Base-by-base conservation (phyloP, 2,888 invertebrate species). In the Conchocele bisecta region DNA sequence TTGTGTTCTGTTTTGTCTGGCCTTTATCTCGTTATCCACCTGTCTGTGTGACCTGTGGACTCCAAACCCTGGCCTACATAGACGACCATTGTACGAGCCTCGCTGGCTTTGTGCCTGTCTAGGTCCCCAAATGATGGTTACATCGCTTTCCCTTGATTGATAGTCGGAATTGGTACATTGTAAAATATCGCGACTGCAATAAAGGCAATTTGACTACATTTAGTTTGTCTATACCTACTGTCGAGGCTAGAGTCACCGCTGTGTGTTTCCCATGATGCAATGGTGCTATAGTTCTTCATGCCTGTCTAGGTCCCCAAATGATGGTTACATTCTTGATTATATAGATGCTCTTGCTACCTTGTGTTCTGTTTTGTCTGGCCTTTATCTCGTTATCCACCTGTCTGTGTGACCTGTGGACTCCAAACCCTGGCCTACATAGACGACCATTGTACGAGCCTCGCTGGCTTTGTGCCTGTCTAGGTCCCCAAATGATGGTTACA, bases 21-120 rank as follows among this genome's bases (percentile, higher is more conserved):
- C 42, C 1, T 51, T 13, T 31, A 67, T 51, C 69, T 69, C 69
- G 69, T 72, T 66, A 39, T 60, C 51, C 66, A 61, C 17, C 51
- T 37, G 50, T 31, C 53, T 48, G 11, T 28, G 33, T 61, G 39
- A 28, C 44, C 31, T 35, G 9, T 58, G 66, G 61, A 66, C 48
- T 72, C 66, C 69, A 66, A 56, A 66, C 50, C 15, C 22, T 66
- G 66, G 72, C 72, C 72, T 33, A 67, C 11, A 67, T 24, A 24
- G 60, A 67, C 28, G n/a, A 39, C 67, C 60, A 54, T 44, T 46
- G 42, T 53, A 65, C 31, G 48, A 39, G 35, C 57, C 28, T 53
- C 53, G 39, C n/a, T 44, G 7, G 20, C n/a, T n/a, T n/a, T n/a
- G n/a, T n/a, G n/a, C 31, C 15, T n/a, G 44, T 24, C 17, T 42